Evolutionary conservation across 2,888 invertebrate genomes (phyloP).

Genomic region (Eledone cirrhosa): DNA sequence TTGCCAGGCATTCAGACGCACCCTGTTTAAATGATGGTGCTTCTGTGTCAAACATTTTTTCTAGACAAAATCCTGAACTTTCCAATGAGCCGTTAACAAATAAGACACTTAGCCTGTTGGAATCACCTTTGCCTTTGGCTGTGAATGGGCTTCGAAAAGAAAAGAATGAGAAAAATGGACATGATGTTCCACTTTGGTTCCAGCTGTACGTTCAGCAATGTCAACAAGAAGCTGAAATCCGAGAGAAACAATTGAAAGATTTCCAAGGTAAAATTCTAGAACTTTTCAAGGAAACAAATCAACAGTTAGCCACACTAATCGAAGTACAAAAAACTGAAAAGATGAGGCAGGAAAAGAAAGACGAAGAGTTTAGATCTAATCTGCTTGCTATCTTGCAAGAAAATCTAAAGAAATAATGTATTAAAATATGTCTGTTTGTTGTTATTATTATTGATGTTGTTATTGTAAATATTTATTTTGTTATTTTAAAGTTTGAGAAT

Average conservation of each 20-base stretch:
- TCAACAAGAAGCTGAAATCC: not conserved
- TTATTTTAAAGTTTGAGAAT: too few relatives aligned
- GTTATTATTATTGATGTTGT: too few relatives aligned
- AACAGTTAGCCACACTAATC: conserved; percentile 8
- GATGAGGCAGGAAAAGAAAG: conserved; percentile 11
- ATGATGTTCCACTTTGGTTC: not conserved
- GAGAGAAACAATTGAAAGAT: not conserved
- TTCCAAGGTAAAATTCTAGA: conserved; percentile 14
- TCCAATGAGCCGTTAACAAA: too few relatives aligned
- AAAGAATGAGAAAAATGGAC: not conserved
- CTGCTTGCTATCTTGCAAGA: not conserved
- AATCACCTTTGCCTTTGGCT: too few relatives aligned
- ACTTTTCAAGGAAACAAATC: conserved; percentile 8
- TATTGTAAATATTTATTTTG: too few relatives aligned
- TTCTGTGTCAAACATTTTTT: too few relatives aligned
- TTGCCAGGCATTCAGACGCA: too few relatives aligned
- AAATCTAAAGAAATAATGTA: not conserved
- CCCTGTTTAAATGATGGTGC: too few relatives aligned
- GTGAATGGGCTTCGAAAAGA: too few relatives aligned
- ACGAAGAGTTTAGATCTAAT: conserved; percentile 1
- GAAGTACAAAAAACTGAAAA: not conserved
- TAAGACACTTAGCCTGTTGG: too few relatives aligned
- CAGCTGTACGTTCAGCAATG: not conserved
- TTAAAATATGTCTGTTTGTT: too few relatives aligned
- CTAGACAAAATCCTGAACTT: too few relatives aligned